Percentiles rank a stretch among this genome's conserved stretches.
These are phyloP conservation scores for Oasisia sp. DNA, from an alignment of 2,888 invertebrate genomes.

Conservation along the genomic window DNA sequence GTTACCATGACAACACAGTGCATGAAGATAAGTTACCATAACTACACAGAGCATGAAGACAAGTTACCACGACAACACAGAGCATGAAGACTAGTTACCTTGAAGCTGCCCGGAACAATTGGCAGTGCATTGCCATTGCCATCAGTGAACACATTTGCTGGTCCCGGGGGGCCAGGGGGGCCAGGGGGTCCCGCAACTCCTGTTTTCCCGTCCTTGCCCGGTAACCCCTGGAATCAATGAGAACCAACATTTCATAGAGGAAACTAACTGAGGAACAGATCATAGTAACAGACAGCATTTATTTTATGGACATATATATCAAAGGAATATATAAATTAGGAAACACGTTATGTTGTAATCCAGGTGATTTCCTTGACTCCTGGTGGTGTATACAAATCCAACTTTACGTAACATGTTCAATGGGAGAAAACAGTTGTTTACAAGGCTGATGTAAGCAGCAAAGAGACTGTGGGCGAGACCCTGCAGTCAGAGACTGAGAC, in stretches of 20 bases:
- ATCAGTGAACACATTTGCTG: not conserved
- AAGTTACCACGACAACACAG: not conserved
- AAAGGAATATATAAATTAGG: too few species aligned
- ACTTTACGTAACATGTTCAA: not conserved
- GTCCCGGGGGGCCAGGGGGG: slow-evolving; percentile 27
- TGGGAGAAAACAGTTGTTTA: not conserved
- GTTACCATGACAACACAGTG: not conserved
- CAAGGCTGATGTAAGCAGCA: not conserved
- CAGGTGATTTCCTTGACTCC: too few species aligned
- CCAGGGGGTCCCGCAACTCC: slow-evolving; percentile 25
- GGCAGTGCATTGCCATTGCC: not conserved
- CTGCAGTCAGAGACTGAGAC: too few species aligned
- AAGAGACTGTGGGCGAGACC: not conserved
- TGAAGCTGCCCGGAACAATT: not conserved
- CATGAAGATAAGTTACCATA: not conserved
- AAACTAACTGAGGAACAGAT: not conserved
- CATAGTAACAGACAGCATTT: not conserved
- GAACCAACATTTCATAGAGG: not conserved
- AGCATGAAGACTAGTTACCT: slow-evolving; percentile 19
- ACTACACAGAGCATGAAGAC: too few species aligned
- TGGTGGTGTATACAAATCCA: not conserved
- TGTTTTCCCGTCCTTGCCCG: slow-evolving; percentile 22
- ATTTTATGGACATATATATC: too few species aligned
- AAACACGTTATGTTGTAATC: too few species aligned
- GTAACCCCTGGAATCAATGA: not conserved